Evolutionary conservation across 2,113 vertebrate genomes (phyloP), one percentile per base, ranked within the genome.

Genomic region (Alectura lathami): DNA sequence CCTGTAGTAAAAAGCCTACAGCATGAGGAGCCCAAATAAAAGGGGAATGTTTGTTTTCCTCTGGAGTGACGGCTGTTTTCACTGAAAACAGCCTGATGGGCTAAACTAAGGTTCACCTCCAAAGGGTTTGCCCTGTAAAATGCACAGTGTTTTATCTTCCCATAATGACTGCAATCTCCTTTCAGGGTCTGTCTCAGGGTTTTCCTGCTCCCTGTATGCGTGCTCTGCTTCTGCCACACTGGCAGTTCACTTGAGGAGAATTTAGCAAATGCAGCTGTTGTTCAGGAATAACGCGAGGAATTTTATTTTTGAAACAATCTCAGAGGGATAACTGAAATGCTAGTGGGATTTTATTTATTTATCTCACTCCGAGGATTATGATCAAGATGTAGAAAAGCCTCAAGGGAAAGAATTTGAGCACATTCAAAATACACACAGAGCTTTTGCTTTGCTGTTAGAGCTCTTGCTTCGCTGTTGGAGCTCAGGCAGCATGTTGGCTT

Each of bases 361-460:
- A 54, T 89, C 29, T 50, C 27, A 79, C 90, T 73, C 18, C 82
- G 76, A 83, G 59, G 66, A 36, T 93, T 91, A 89, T 43, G 66
- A 57, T 72, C 53, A 29, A 91, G 93, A 17, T 34, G 51, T n/a
- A 73, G 32, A 47, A 63, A 59, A 92, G 75, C 40, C 40, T 69
- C 38, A 22, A 23, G 30, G 36, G 30, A 30, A 68, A n/a, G 42
- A 42, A 30, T 54, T 34, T 27, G 36, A 42, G n/a, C 0, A 0
- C 12, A n/a, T 59, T 38, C 17, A 32, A 45, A 40, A 17, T 8
- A 64, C 1, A 12, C 0, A 0, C 0, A 4, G 42, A 63, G 36
- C 21, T 85, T 80, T 81, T 50, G 15, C 21, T 36, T 54, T 60
- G 63, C 43, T 36, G 0, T n/a, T 16, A 6, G n/a, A 42, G 63